These are phyloP conservation scores for Tretioscincus oriximinensis DNA, from an alignment of 2,113 vertebrate genomes.

Conservation along the genomic window DNA sequence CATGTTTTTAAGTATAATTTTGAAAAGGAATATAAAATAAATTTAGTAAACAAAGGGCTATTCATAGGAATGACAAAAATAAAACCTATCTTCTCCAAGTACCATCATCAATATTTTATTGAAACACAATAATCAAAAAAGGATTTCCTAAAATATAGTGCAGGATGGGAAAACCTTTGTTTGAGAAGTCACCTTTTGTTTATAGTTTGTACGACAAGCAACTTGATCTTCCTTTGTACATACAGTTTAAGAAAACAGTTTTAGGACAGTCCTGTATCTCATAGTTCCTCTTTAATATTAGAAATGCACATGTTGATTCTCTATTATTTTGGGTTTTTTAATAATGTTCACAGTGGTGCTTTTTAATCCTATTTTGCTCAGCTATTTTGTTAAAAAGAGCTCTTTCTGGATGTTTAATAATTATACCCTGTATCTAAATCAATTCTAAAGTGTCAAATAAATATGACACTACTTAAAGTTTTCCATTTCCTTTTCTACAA, in stretches of 20 bases:
- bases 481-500: conserved; percentile 1
- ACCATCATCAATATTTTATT: background rate
- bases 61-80: background rate
- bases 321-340: conserved; percentile 46
- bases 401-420: conserved; percentile 29
- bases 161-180: background rate
- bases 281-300: conserved; percentile 45
- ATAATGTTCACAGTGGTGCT: conserved; percentile 45
- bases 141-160: background rate
- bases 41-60: background rate
- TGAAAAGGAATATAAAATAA: background rate
- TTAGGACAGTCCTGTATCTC: background rate
- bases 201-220: background rate
- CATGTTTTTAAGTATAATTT: background rate
- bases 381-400: conserved; percentile 34
- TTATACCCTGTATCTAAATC: conserved; percentile 40
- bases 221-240: background rate
- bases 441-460: background rate
- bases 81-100: background rate
- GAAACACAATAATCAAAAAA: background rate
- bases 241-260: background rate
- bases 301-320: conserved; percentile 40
- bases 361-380: conserved; percentile 60
- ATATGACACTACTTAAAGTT: conserved; percentile 30
- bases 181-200: background rate